Conservation (phyloP, 2,113 vertebrate genomes). For the Zingel zingel region DNA sequence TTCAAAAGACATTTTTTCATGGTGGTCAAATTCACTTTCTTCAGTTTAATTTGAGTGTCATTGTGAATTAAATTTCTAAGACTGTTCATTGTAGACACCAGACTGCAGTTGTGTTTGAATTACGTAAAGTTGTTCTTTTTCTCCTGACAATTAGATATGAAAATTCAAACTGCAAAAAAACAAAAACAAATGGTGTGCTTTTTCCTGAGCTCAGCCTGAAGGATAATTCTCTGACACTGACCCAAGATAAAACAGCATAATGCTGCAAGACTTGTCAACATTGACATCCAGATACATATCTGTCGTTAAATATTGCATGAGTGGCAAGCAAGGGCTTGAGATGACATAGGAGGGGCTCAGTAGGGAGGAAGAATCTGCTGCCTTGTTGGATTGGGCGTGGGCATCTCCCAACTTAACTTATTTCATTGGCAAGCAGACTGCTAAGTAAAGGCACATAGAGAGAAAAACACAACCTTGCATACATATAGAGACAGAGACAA, state of each 20-base stretch:
- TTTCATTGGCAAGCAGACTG: conserved; percentile 45
- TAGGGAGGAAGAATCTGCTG: background rate
- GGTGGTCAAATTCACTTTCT: background rate
- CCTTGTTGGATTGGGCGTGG: conserved; percentile 44
- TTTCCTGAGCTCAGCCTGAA: background rate
- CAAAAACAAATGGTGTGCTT: background rate
- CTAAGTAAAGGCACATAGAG: conserved; percentile 23
- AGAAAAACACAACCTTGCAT: conserved; percentile 30
- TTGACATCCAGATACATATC: conserved; percentile 37
- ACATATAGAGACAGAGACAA: conserved; percentile 23
- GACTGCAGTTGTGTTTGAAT: conserved; percentile 8
- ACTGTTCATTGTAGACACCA: background rate
- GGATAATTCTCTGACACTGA: conserved; percentile 19
- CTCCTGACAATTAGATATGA: conserved; percentile 9
- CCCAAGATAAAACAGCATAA: conserved; percentile 18
- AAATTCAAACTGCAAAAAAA: conserved; percentile 4
- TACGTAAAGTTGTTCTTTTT: background rate
- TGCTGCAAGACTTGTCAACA: conserved; percentile 26
- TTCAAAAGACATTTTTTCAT: background rate
- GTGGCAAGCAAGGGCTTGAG: conserved; percentile 32
- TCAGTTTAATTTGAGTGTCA: conserved; percentile 9
- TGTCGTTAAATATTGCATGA: conserved; percentile 56
- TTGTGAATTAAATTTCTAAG: conserved; percentile 3
- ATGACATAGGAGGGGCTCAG: conserved; percentile 23
- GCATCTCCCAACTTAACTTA: conserved; percentile 47